These are phyloP conservation scores for Lamellibrachia satsuma DNA, from an alignment of 2,888 invertebrate species.

Conservation along the genomic window DNA sequence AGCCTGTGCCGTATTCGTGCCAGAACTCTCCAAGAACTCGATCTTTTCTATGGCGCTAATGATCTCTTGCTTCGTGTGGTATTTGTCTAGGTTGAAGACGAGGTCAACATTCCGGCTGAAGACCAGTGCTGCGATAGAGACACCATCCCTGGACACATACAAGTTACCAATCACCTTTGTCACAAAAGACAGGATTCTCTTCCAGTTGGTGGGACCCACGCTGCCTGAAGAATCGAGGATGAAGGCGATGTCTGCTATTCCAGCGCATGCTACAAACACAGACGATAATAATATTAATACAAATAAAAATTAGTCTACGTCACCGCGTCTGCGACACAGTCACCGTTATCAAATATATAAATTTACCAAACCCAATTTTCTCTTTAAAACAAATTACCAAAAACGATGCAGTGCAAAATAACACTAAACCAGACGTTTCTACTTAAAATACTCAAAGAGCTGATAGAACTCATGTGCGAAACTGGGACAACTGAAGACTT, in stretches of 20 bases:
- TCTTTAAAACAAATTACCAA: no score
- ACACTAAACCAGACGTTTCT: no score
- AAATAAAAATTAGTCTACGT: no score
- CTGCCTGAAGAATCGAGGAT: constrained; percentile 40
- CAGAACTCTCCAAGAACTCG: constrained; percentile 31
- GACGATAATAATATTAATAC: not conserved
- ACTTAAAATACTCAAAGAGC: no score
- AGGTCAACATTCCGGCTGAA: constrained; percentile 24
- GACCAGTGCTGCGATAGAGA: constrained; percentile 28
- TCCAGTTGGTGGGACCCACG: constrained; percentile 35
- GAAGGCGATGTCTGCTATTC: constrained; percentile 38
- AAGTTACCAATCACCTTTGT: constrained; percentile 32
- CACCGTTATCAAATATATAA: no score
- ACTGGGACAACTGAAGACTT: no score
- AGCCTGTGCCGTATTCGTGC: constrained; percentile 33
- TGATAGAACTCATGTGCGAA: no score
- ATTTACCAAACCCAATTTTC: no score
- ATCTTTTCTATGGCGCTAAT: constrained; percentile 32
- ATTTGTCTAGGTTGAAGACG: constrained; percentile 29
- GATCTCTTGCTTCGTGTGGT: constrained; percentile 29
- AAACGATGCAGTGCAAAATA: no score
- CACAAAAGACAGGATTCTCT: constrained; percentile 29
- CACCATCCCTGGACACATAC: constrained; percentile 34
- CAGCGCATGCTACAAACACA: constrained; percentile 35
- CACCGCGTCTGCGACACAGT: no score